These are phyloP conservation scores for Junco hyemalis DNA, from an alignment of 2,113 vertebrate genomes.

Conservation along the genomic window DNA sequence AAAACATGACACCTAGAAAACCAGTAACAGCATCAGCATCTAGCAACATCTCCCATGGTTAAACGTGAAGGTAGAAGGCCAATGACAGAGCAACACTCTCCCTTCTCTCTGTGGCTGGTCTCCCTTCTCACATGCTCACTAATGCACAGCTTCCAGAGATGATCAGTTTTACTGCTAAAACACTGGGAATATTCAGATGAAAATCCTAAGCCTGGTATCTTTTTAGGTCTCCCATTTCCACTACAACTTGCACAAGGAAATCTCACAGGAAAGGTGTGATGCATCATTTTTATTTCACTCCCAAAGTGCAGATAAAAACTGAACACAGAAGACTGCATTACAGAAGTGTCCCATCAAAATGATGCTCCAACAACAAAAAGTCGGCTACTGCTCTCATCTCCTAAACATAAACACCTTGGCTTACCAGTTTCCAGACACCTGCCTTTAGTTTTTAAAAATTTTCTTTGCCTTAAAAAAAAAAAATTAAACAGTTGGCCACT, in stretches of 20 bases:
- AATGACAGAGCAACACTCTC: not conserved
- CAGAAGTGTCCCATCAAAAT: not conserved
- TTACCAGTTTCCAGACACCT: not conserved
- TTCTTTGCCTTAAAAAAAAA: slow-evolving; percentile 7
- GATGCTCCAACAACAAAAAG: not conserved
- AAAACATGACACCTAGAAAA: not conserved
- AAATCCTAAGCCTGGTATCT: not conserved
- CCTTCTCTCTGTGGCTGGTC: not conserved
- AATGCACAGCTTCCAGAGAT: not conserved
- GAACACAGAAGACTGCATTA: not conserved
- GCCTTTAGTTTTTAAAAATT: not conserved
- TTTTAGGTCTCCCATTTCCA: not conserved
- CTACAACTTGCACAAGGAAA: not conserved
- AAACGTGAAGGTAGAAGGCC: not conserved
- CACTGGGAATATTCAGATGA: not conserved
- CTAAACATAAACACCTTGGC: not conserved
- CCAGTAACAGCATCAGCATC: not conserved
- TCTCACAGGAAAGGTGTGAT: not conserved
- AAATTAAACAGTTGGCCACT: slow-evolving; percentile 29
- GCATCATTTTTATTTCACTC: not conserved
- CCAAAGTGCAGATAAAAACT: not conserved
- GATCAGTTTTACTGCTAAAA: not conserved
- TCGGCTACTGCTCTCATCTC: not conserved
- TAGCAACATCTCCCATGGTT: not conserved
- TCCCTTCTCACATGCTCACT: not conserved